Percentiles rank a stretch among this genome's conserved stretches.
Conservation (phyloP, 2,113 vertebrate genomes). For the Pterocles burchelli region DNA sequence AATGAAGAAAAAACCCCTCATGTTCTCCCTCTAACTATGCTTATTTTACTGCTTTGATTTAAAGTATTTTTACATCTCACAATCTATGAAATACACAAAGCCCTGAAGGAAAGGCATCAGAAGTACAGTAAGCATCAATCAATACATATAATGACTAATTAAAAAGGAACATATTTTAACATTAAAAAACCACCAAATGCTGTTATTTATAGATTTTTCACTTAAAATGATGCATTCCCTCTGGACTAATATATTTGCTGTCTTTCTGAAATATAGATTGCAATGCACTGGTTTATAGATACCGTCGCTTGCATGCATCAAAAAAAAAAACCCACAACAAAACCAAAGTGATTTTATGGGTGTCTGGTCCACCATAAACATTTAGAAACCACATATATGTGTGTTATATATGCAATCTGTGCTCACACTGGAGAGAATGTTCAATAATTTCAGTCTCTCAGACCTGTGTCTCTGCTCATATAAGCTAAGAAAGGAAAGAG, state of each 20-base stretch:
- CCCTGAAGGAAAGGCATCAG: conserved; percentile 62
- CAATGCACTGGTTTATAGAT: background rate
- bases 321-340: background rate
- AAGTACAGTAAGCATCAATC: conserved; percentile 67
- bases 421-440: background rate
- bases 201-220: conserved; percentile 63
- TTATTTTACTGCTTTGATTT: conserved; percentile 78
- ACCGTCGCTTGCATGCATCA: background rate
- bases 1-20: conserved; percentile 80
- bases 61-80: conserved; percentile 74
- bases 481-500: background rate
- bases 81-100: conserved; percentile 70
- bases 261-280: conserved; percentile 14
- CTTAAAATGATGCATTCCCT: conserved; percentile 55
- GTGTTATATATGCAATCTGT: background rate
- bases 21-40: conserved; percentile 76
- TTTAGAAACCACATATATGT: background rate
- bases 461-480: background rate
- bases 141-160: conserved; percentile 71
- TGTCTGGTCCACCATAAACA: background rate
- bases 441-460: background rate
- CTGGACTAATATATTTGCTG: conserved; percentile 41
- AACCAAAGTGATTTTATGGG: background rate
- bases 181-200: conserved; percentile 58
- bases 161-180: conserved; percentile 72